Base-by-base conservation (phyloP, 2,888 invertebrate species). In the Choreutis nemorana region DNA sequence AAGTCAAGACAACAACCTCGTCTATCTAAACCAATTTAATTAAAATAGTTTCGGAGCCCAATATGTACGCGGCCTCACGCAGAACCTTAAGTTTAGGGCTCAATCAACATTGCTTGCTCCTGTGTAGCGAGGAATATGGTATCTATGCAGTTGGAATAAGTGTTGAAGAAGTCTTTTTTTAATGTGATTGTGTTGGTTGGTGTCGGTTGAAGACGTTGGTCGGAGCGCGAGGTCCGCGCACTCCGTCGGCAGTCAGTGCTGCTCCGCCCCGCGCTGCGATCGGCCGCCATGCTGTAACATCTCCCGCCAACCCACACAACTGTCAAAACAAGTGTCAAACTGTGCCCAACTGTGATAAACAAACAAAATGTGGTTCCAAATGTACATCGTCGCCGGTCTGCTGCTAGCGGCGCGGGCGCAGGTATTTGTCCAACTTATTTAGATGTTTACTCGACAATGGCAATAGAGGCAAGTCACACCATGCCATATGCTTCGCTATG, bases 81-180 rank as follows among this genome's bases (percentile, higher is more conserved):
- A 49, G 70, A 77, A 75, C 73, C 71, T 75, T 71, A 72, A 72
- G 61, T 68, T 66, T 55, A n/a, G n/a, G n/a, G n/a, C n/a, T n/a
- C n/a, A n/a, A n/a, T n/a, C n/a, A n/a, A n/a, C n/a, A n/a, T 23
- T 20, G 30, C 25, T 8, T 12, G 4, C 11, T 6, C 11, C 25
- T 5, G 4, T 14, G 14, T 10, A n/a, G n/a, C n/a, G n/a, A n/a
- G n/a, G n/a, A n/a, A n/a, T n/a, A n/a, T n/a, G n/a, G n/a, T n/a
- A n/a, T n/a, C n/a, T n/a, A n/a, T n/a, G n/a, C n/a, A n/a, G n/a
- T n/a, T n/a, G n/a, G n/a, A n/a, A n/a, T n/a, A n/a, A n/a, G n/a
- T n/a, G n/a, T n/a, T n/a, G n/a, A n/a, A n/a, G n/a, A n/a, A n/a
- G n/a, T n/a, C n/a, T n/a, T n/a, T n/a, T n/a, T n/a, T n/a, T n/a